Percentiles rank a stretch among this genome's conserved stretches.
Conservation (phyloP, 1,140 invertebrate species). For the Metopolophium dirhodum region DNA sequence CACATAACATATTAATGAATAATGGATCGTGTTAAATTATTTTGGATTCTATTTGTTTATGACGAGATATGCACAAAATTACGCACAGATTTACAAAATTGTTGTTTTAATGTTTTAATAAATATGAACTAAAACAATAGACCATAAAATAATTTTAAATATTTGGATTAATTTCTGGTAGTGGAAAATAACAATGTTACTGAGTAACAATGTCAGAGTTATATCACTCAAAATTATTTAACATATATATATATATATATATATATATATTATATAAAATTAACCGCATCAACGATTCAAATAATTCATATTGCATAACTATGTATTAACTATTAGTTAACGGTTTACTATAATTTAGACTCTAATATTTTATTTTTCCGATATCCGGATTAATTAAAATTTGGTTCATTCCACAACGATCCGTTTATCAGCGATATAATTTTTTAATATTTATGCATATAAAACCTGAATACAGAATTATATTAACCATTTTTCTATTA, state of each 20-base stretch:
- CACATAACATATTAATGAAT: not conserved
- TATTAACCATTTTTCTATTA: not conserved
- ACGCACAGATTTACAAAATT: not conserved
- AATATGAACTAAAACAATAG: not conserved
- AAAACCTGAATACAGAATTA: not conserved
- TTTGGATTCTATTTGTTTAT: not conserved
- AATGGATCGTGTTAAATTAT: not conserved
- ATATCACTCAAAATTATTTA: not conserved
- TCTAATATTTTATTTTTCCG: not conserved
- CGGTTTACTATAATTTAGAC: not conserved
- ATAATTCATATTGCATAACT: not conserved
- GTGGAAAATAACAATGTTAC: not conserved
- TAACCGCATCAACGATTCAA: not conserved
- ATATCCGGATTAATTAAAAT: not conserved
- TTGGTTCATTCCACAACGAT: not conserved
- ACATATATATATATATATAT: no score
- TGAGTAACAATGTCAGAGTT: not conserved
- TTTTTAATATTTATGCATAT: not conserved
- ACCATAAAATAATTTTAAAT: not conserved
- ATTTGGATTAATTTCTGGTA: not conserved
- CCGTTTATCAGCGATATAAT: not conserved
- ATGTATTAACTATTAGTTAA: not conserved
- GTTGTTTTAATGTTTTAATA: not conserved
- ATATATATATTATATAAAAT: not conserved
- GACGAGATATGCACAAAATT: not conserved